Conservation (phyloP, 2,113 vertebrate species). For the Climacteris rufus region DNA sequence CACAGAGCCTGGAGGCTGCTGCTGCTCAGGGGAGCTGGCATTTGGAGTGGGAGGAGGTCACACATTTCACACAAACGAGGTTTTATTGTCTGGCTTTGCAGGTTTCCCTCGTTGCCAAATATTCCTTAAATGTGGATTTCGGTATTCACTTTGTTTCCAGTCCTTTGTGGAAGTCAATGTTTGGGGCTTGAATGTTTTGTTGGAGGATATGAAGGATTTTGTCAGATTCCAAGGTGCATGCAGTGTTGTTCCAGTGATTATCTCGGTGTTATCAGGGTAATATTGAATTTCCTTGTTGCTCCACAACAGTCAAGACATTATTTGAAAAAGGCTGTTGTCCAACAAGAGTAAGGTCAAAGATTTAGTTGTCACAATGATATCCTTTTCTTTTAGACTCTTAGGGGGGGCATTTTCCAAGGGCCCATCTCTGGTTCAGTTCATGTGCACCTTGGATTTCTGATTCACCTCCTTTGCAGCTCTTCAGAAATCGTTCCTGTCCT, state of each 20-base stretch:
- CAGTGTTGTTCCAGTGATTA: background rate
- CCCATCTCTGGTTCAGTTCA: background rate
- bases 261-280: background rate
- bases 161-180: background rate
- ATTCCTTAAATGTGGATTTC: background rate
- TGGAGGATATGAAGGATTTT: background rate
- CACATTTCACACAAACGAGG: rapidly evolving
- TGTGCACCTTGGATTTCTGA: background rate
- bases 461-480: background rate
- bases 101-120: background rate
- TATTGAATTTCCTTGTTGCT: background rate
- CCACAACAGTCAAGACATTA: background rate
- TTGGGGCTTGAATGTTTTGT: background rate
- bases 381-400: background rate
- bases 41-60: background rate
- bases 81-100: background rate
- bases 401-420: background rate
- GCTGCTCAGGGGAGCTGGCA: rapidly evolving
- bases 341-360: background rate
- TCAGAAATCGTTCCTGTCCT: background rate
- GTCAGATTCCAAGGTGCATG: background rate
- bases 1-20: background rate
- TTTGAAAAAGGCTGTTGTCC: background rate
- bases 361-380: background rate
- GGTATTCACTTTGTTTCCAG: background rate